phyloP scores from a whole-genome alignment of 2,797 vertebrate species.

The Rhinoraja longicauda region DNA sequence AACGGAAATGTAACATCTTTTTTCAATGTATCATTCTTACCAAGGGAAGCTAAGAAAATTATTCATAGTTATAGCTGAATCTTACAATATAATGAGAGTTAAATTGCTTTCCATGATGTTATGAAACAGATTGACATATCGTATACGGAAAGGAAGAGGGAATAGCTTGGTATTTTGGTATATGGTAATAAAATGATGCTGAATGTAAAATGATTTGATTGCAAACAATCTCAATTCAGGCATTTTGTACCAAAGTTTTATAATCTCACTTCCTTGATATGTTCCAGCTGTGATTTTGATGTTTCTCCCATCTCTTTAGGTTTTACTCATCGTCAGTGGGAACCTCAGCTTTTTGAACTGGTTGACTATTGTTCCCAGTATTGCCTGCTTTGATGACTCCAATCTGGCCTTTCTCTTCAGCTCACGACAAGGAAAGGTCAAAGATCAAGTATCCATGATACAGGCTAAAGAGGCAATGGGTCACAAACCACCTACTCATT shows the following conservation, averaged over 20 bases:
- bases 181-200: slow-evolving; percentile 1
- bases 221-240: background rate
- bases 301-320: slow-evolving; percentile 50
- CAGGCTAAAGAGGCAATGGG: slow-evolving; percentile 44
- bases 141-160: background rate
- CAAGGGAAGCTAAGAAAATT: background rate
- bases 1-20: background rate
- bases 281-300: slow-evolving; percentile 23
- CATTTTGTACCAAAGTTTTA: background rate
- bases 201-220: slow-evolving; percentile 8
- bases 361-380: slow-evolving; percentile 85
- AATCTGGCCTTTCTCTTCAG: slow-evolving; percentile 68
- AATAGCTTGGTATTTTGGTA: slow-evolving; percentile 5
- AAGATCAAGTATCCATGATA: slow-evolving; percentile 52
- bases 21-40: background rate
- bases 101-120: background rate
- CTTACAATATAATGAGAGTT: background rate
- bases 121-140: slow-evolving; percentile 17
- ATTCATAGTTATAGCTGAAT: background rate
- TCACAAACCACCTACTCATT: slow-evolving; percentile 41
- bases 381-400: slow-evolving; percentile 82
- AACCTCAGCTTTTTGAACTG: slow-evolving; percentile 97
- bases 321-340: slow-evolving; percentile 78
- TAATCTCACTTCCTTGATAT: background rate
- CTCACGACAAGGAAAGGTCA: slow-evolving; percentile 46